Evolutionary conservation across 2,797 vertebrate genomes (phyloP).

Genomic region (Manis crassicaudata): DNA sequence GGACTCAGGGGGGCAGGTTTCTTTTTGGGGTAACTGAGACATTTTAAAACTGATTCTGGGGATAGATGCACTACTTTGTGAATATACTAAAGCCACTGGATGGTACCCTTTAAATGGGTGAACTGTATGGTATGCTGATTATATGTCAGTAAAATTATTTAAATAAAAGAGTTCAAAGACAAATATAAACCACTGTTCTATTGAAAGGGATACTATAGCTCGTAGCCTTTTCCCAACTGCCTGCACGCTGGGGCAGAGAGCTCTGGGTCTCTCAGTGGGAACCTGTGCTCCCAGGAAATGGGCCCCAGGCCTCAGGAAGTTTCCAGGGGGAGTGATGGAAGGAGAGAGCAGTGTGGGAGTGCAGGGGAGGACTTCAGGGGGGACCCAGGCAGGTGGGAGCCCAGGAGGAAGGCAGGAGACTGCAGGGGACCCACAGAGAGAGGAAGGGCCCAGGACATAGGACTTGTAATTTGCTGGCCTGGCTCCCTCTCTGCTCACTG

Average conservation of each 20-base stretch:
- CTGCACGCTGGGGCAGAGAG: rapidly evolving
- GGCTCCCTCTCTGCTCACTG: background rate
- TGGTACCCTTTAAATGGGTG: background rate
- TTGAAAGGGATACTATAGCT: background rate
- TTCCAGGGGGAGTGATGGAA: background rate
- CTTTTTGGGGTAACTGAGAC: background rate
- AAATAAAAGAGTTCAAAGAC: background rate
- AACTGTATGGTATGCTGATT: background rate
- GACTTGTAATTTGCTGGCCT: background rate
- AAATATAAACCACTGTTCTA: background rate
- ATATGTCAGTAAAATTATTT: background rate
- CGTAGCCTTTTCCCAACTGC: background rate
- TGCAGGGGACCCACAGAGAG: background rate
- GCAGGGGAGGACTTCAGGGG: background rate
- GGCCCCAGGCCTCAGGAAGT: background rate
- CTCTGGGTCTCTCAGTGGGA: background rate
- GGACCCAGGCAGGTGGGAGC: background rate
- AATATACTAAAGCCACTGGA: background rate
- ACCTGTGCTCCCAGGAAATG: background rate
- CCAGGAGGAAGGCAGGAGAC: background rate
- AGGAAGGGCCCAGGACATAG: background rate
- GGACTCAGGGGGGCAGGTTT: background rate
- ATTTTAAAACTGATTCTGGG: background rate
- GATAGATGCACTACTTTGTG: background rate
- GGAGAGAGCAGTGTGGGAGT: background rate